A percentile compares a stretch with the other conserved stretches of the same genome.
These are phyloP conservation scores for Spilarctia lutea DNA, from an alignment of 2,888 invertebrate genomes.

Conservation along the genomic window DNA sequence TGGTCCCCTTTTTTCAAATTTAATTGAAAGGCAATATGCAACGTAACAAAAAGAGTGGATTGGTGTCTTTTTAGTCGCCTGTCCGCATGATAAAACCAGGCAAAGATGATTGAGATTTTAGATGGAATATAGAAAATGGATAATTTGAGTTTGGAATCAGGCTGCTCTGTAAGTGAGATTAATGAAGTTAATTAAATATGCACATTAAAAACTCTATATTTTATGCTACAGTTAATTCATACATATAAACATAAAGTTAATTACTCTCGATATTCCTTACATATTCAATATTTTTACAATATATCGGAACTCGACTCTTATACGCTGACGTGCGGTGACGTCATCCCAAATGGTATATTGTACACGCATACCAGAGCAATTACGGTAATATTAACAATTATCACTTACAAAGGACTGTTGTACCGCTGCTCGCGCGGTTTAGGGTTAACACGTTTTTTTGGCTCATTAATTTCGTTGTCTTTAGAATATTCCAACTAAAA, in stretches of 20 bases:
- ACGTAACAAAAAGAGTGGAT: no score
- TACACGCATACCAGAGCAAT: conserved; percentile 34
- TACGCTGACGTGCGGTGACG: background rate
- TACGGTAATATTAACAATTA: conserved; percentile 41
- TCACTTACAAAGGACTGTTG: conserved; percentile 23
- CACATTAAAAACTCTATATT: no score
- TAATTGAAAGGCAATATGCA: no score
- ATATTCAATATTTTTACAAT: background rate
- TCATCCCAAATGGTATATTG: background rate
- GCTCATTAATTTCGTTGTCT: background rate
- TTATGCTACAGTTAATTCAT: background rate
- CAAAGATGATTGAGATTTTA: no score
- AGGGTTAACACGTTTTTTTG: conserved; percentile 9
- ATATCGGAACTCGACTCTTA: background rate
- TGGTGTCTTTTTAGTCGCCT: no score
- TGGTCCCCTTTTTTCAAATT: no score
- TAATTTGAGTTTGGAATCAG: no score
- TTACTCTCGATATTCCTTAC: background rate
- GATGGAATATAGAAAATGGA: no score
- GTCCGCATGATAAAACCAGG: no score
- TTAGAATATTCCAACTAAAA: background rate
- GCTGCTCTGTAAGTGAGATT: no score
- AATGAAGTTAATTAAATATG: no score
- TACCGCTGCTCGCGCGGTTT: background rate
- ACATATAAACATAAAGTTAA: background rate